Evolutionary conservation across 2,888 invertebrate species (phyloP), one percentile per base, ranked within the genome.

Genomic region (Oeneis ivallda): DNA sequence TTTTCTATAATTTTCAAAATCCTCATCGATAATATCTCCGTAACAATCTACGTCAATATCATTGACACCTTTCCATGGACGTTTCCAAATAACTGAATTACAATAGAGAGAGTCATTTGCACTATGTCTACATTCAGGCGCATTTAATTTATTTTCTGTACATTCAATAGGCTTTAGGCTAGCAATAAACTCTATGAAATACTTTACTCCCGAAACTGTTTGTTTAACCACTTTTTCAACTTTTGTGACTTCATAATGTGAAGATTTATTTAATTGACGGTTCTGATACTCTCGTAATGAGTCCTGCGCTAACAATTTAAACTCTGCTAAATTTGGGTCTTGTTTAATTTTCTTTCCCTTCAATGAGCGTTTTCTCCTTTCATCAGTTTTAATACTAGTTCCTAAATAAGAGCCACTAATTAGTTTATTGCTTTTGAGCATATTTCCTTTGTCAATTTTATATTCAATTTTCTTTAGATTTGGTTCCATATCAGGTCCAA

Each of bases 11-110:
- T 71, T 32, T 34, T 71, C 70, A 19, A 68, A 60, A 5, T 67
- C 52, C 56, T 72, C 68, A 7, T 71, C 68, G 56, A 17, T 61
- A 43, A 43, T 7, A 32, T 75, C 75, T 59, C 76, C 82, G 41
- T 77, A 74, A 71, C 92, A 88, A 37, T 76, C 72, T 0, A 92
- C 83, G 52, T 82, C 74, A 64, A 85, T 81, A 45, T 85, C 79
- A 58, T 86, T 84, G 1, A 64, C 67, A 53, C 83, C 83, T 32
- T 92, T 49, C 94, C 94, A 94, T 8, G 93, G 91, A 45, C 84
- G 87, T 45, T 92, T 86, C 93, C 92, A 93, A 57, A 93, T 86
- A 62, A 81, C 72, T 43, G 94, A 77, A 34, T 85, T 72, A 75
- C 94, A 94, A 66, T 74, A 71, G 26, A 82, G 67, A 39, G 74